Evolutionary conservation across 1,140 invertebrate species (phyloP), one percentile per base, ranked within the genome.

Genomic region (Psilanteris sp.): DNA sequence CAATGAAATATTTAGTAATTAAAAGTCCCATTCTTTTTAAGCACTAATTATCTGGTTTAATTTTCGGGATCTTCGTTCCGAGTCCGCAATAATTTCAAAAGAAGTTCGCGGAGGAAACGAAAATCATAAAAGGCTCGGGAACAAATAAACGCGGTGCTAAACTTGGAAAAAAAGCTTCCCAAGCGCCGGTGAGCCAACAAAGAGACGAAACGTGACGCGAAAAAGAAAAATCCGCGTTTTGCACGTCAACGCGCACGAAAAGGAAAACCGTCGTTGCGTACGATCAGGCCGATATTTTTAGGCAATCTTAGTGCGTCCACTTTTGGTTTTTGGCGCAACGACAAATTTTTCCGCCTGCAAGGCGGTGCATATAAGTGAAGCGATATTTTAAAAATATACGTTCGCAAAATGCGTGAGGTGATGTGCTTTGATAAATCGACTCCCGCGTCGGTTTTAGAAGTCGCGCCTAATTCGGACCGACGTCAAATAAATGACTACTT

Each of bases 291-390:
- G 77, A 81, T 85, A 86, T 86, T 86, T 86, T 86, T 86, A 85
- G 83, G 79, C 79, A 41, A 59, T 74, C 78, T 80, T 79, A 74
- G 82, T 75, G 80, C 82, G 72, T 85, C 84, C 77, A 83, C 83
- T 83, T 83, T 81, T 46, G 82, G 48, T 81, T 83, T 83, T 82
- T 85, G 84, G 83, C 84, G 77, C 81, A 83, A 81, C 79, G 83
- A 85, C 84, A 85, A 85, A 81, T 76, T 84, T 83, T 83, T 79
- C 67, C 75, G 48, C 32, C 57, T 71, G 81, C 62, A 75, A 43
- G 43, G 48, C 57, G 32, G 59, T 52, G 74, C 54, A 55, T 66
- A 79, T 71, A 80, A 68, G 15, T 46, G 67, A 37, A 39, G 26
- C 48, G 57, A 68, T 55, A 78, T 83, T 78, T 82, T 83, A 80